phyloP scores from a whole-genome alignment of 2,797 vertebrate genomes.

The Remorina albescens region DNA sequence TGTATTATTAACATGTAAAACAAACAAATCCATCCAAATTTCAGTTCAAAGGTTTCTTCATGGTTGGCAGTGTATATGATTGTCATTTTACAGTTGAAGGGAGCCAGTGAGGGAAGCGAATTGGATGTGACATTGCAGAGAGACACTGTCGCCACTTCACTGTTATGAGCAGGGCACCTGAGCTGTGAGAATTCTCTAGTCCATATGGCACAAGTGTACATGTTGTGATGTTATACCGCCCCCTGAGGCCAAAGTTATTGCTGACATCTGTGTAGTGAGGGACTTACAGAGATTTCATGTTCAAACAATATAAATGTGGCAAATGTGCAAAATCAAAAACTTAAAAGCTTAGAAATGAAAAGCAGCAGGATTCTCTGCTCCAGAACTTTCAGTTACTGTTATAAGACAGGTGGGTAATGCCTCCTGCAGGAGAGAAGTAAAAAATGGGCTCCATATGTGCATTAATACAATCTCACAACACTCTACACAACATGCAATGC shows the following conservation, averaged over 20 bases:
- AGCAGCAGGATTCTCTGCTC: not conserved
- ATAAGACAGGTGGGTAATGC: slow-evolving; percentile 32
- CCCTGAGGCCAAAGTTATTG: slow-evolving; percentile 20
- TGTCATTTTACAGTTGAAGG: not conserved
- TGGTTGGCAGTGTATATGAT: not conserved
- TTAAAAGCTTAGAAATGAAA: too few relatives aligned
- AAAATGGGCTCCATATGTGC: not conserved
- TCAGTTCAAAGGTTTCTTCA: too few relatives aligned
- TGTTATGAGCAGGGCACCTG: not conserved
- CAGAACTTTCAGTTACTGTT: not conserved
- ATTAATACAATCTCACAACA: slow-evolving; percentile 6
- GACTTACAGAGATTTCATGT: not conserved
- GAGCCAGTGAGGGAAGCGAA: not conserved
- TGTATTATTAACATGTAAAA: not conserved
- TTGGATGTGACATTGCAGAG: not conserved
- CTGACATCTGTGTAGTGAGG: not conserved
- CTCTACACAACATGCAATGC: too few relatives aligned
- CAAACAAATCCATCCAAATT: not conserved
- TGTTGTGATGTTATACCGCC: slow-evolving; percentile 21
- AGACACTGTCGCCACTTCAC: not conserved
- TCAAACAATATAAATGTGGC: not conserved
- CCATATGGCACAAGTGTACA: not conserved
- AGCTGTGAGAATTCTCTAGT: not conserved
- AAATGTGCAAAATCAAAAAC: too few relatives aligned
- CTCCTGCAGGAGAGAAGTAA: slow-evolving; percentile 50